Base-by-base conservation (phyloP, 1,140 invertebrate species). In the Macrocentrus cingulum region DNA sequence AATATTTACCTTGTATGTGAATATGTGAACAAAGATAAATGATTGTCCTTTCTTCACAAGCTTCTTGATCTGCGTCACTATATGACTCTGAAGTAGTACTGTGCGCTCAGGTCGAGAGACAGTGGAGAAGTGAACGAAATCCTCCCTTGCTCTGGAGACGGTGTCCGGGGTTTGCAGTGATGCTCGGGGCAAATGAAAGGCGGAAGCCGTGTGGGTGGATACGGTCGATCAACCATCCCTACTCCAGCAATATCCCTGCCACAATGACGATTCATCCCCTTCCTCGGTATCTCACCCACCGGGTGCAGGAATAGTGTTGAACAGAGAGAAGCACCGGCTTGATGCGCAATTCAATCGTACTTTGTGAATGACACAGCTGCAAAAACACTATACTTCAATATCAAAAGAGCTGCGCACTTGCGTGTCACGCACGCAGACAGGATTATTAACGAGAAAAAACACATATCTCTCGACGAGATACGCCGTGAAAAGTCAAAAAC, bases 161-260 rank as follows among this genome's bases (percentile, higher is more conserved):
- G 56, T 58, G 64, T 64, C 36, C 67, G 65, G 63, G 66, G 61
- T 29, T 62, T 62, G 66, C 61, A 71, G 69, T 72, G 58, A 59
- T 64, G 11, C 22, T 32, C 9, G 45, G 60, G 61, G 59, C 50
- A 53, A 60, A 64, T 59, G 56, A 65, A 58, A 63, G 63, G 57
- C 64, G 61, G 66, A 68, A 69, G 65, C 63, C 51, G 56, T 41
- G 60, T 54, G 49, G 64, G 52, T 32, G 60, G 63, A 58, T 64
- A 69, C 66, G 70, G 69, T 72, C 70, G 70, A 72, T 72, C 70
- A 69, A 68, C 68, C 69, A 70, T 60, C 67, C 68, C 69, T 64
- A 68, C 61, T 46, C 57, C 46, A 42, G 37, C 11, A 32, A 42
- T 41, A 25, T 53, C 61, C 61, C 52, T 41, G 32, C 60, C 32